phyloP scores from a whole-genome alignment of 1,140 invertebrate genomes.

The Formica selysi region DNA sequence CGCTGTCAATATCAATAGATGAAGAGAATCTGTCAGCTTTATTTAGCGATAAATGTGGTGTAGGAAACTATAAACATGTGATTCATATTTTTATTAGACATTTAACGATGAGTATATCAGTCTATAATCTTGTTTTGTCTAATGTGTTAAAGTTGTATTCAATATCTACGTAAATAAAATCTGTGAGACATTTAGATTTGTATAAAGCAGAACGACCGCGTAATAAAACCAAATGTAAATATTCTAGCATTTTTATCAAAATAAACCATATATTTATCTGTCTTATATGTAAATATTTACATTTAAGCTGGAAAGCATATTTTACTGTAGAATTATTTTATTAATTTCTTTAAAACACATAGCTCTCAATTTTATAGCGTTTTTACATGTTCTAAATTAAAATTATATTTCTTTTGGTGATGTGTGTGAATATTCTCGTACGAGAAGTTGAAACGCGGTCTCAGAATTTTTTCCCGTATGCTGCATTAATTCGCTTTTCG shows the following conservation, averaged over 20 bases:
- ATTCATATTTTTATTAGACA: not conserved
- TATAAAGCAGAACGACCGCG: not conserved
- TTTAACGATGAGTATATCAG: not conserved
- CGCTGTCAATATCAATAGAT: slow-evolving; percentile 29
- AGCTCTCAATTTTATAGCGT: not conserved
- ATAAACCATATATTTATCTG: not conserved
- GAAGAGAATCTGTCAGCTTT: slow-evolving; percentile 4
- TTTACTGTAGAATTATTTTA: not conserved
- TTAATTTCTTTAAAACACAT: not conserved
- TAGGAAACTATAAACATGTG: not conserved
- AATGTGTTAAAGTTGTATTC: not conserved
- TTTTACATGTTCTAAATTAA: slow-evolving; percentile 39
- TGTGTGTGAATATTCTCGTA: slow-evolving; percentile 9
- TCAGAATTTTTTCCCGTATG: slow-evolving; percentile 32
- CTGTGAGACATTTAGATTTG: not conserved
- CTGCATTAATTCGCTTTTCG: slow-evolving; percentile 46
- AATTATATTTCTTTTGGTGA: slow-evolving; percentile 12
- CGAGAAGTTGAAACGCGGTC: not conserved
- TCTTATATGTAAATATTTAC: not conserved
- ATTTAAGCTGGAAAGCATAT: not conserved
- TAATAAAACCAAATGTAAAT: not conserved
- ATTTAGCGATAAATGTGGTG: slow-evolving; percentile 21
- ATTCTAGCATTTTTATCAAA: not conserved
- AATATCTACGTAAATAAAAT: not conserved
- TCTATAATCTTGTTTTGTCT: not conserved